Conservation (phyloP, 2,797 vertebrate species). For the Gastrophryne carolinensis region DNA sequence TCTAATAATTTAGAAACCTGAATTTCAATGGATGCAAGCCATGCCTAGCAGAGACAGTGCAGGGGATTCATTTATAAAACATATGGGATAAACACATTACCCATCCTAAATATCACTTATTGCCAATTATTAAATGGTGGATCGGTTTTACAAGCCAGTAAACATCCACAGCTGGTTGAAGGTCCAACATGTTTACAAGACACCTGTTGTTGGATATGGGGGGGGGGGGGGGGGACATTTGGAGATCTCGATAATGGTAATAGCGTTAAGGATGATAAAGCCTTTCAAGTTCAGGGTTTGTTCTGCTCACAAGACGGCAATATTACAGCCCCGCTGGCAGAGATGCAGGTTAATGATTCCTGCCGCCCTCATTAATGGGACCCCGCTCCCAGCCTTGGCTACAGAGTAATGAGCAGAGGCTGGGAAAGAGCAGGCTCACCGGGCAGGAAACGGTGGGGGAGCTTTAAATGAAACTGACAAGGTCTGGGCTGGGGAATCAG, state of each 20-base stretch:
- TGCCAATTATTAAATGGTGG: background rate
- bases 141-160: background rate
- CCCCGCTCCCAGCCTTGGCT: slow-evolving; percentile 5
- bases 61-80: background rate
- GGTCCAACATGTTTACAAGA: slow-evolving; percentile 7
- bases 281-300: slow-evolving; percentile 20
- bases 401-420: slow-evolving; percentile 22
- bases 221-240: slow-evolving; percentile 8
- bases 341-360: slow-evolving; percentile 36
- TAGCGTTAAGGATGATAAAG: slow-evolving; percentile 27
- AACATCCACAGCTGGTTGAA: slow-evolving; percentile 2
- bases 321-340: slow-evolving; percentile 13
- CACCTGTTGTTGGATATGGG: slow-evolving; percentile 18
- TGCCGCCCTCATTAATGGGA: slow-evolving; percentile 27
- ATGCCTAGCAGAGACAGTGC: background rate
- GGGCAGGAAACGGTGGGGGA: background rate
- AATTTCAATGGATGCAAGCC: background rate
- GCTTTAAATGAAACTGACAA: slow-evolving; percentile 31
- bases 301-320: slow-evolving; percentile 7
- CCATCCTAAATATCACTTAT: background rate
- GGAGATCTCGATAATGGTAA: slow-evolving; percentile 13
- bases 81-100: background rate
- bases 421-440: background rate
- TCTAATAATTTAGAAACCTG: background rate
- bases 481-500: slow-evolving; percentile 12